Conservation (phyloP, 2,113 vertebrate genomes). For the Junco hyemalis region DNA sequence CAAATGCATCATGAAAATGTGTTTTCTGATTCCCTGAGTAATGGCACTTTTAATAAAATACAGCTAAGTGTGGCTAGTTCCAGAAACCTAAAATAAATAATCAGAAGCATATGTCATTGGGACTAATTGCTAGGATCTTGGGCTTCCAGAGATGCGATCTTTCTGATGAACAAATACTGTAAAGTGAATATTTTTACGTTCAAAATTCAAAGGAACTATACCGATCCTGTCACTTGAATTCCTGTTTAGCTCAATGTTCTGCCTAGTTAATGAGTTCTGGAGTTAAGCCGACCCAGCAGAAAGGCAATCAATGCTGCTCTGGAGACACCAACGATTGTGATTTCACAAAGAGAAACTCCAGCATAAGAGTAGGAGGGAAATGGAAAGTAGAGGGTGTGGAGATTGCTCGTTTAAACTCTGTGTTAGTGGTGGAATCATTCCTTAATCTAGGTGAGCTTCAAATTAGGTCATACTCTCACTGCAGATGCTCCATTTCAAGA, state of each 20-base stretch:
- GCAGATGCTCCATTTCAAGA: background rate
- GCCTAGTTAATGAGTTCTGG: background rate
- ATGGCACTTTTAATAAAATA: background rate
- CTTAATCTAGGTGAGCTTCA: background rate
- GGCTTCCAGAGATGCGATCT: background rate
- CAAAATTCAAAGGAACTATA: background rate
- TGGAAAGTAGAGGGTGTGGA: background rate
- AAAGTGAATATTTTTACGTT: background rate
- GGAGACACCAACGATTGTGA: background rate
- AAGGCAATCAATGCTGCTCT: fast-evolving
- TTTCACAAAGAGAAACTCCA: background rate
- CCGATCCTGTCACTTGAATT: background rate
- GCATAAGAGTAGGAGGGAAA: background rate
- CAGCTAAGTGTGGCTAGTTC: background rate
- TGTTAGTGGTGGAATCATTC: background rate
- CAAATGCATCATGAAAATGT: background rate
- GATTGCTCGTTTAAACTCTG: background rate
- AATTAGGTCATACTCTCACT: background rate
- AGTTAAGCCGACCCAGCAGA: background rate
- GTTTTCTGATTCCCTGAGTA: background rate
- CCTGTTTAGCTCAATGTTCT: background rate
- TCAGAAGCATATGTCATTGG: background rate
- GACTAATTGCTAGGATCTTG: background rate
- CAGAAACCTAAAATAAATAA: background rate
- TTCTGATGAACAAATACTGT: background rate